A percentile compares a stretch with the other conserved stretches of the same genome.
Conservation (phyloP, 2,888 invertebrate genomes). For the Palloptera scutellata region DNA sequence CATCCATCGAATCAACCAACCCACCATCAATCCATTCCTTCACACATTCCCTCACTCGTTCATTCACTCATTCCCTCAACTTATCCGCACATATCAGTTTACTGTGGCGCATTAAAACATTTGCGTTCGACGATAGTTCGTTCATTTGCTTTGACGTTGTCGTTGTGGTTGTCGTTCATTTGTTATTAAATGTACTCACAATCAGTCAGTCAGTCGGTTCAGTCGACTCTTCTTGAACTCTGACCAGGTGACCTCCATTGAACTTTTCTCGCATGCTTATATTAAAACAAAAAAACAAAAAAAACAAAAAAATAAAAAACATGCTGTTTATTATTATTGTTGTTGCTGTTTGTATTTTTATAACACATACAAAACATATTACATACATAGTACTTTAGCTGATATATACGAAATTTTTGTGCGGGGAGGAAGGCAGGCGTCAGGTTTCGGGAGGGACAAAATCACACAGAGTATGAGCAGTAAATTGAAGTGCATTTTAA, state of each 20-base stretch:
- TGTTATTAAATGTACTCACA: slow-evolving; percentile 42
- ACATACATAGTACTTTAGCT: slow-evolving; percentile 20
- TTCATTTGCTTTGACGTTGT: no score
- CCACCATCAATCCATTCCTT: no score
- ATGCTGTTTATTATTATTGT: slow-evolving; percentile 14
- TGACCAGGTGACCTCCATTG: slow-evolving; percentile 63
- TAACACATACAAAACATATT: slow-evolving; percentile 6
- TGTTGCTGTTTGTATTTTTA: slow-evolving; percentile 10
- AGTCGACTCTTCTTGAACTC: slow-evolving; percentile 60
- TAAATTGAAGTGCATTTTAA: slow-evolving; percentile 45
- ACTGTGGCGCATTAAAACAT: not conserved
- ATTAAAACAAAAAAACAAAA: not conserved
- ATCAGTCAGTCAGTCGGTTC: slow-evolving; percentile 37
- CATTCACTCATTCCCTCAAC: no score
- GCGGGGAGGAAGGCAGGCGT: slow-evolving; percentile 7
- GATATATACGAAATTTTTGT: not conserved
- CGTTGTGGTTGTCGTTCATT: not conserved
- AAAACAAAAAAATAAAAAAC: not conserved
- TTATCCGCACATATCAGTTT: not conserved
- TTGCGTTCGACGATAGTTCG: no score
- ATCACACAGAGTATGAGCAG: slow-evolving; percentile 8
- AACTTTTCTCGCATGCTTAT: slow-evolving; percentile 44
- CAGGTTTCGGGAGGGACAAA: not conserved
- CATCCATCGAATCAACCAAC: no score
- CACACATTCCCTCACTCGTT: no score